Evolutionary conservation across 2,797 vertebrate genomes (phyloP).

Genomic region (Propithecus deckenii): DNA sequence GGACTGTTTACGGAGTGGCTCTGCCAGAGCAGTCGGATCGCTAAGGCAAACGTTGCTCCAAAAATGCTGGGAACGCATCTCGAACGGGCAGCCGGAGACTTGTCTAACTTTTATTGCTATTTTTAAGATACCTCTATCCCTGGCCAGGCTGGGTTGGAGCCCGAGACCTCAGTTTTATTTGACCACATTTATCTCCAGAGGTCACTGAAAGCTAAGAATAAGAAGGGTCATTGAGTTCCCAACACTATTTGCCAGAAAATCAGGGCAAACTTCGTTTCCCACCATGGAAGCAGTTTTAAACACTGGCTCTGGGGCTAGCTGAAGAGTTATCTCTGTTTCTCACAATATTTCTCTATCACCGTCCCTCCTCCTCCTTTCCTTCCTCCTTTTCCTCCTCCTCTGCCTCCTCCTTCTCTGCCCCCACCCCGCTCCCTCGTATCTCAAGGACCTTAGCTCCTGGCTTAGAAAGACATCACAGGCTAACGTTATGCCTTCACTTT

Average conservation of each 20-base stretch:
- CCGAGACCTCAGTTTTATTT: constrained; percentile 66
- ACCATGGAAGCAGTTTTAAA: not conserved
- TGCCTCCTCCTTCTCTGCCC: not conserved
- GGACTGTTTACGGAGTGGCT: constrained; percentile 49
- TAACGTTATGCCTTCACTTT: not conserved
- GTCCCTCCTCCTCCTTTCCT: not conserved
- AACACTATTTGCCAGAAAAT: constrained; percentile 80
- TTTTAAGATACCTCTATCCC: constrained; percentile 83
- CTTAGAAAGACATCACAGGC: not conserved
- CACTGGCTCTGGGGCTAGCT: not conserved
- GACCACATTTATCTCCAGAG: constrained; percentile 77
- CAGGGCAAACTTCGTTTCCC: constrained; percentile 58
- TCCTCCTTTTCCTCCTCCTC: not conserved
- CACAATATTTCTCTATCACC: not conserved
- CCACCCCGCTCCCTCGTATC: too few relatives aligned
- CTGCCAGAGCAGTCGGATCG: constrained; percentile 32
- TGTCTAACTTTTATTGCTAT: constrained; percentile 72
- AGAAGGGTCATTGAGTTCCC: constrained; percentile 81
- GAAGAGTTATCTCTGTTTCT: not conserved
- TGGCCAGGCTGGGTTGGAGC: constrained; percentile 51
- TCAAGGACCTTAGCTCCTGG: not conserved
- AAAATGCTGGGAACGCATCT: constrained; percentile 75
- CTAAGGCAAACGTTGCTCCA: constrained; percentile 38
- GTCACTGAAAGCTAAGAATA: constrained; percentile 82
- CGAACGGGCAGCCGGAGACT: constrained; percentile 59